Percentiles rank a stretch among this genome's conserved stretches.
These are phyloP conservation scores for Apocrypta bakeri DNA, from an alignment of 1,140 invertebrate species.

Conservation along the genomic window DNA sequence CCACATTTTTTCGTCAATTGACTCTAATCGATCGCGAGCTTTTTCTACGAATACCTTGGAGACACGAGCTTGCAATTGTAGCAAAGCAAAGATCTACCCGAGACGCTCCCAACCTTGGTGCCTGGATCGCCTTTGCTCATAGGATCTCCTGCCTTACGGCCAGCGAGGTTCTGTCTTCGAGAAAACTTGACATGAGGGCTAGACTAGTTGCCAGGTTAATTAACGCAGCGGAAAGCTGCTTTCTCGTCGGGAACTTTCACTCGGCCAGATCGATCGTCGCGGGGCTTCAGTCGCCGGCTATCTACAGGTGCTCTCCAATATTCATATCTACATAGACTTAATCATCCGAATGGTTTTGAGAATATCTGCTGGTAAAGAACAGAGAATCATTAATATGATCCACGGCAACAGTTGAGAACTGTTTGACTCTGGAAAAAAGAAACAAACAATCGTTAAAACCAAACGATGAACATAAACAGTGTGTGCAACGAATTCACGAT, in stretches of 20 bases:
- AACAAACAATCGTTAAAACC: neutral
- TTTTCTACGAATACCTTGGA: constrained; percentile 71
- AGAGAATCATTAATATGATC: too few species aligned
- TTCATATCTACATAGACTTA: too few species aligned
- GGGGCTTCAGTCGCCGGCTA: constrained; percentile 75
- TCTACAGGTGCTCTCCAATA: constrained; percentile 66
- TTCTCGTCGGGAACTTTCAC: constrained; percentile 74
- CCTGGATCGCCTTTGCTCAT: constrained; percentile 75
- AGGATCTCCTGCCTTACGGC: constrained; percentile 73
- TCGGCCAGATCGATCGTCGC: constrained; percentile 73
- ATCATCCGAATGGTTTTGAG: too few species aligned
- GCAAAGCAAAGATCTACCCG: constrained; percentile 70
- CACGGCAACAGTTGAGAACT: too few species aligned
- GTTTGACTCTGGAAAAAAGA: neutral
- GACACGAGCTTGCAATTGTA: constrained; percentile 69
- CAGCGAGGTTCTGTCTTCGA: constrained; percentile 71
- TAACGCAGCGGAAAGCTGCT: constrained; percentile 75
- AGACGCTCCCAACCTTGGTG: constrained; percentile 74
- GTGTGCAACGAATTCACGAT: too few species aligned
- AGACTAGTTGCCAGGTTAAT: constrained; percentile 74
- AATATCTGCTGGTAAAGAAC: neutral
- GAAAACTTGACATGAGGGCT: constrained; percentile 69
- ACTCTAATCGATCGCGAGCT: constrained; percentile 76
- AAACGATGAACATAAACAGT: neutral
- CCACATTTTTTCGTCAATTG: constrained; percentile 72